Conservation (phyloP, 1,140 invertebrate genomes). For the Homalodisca vitripennis region DNA sequence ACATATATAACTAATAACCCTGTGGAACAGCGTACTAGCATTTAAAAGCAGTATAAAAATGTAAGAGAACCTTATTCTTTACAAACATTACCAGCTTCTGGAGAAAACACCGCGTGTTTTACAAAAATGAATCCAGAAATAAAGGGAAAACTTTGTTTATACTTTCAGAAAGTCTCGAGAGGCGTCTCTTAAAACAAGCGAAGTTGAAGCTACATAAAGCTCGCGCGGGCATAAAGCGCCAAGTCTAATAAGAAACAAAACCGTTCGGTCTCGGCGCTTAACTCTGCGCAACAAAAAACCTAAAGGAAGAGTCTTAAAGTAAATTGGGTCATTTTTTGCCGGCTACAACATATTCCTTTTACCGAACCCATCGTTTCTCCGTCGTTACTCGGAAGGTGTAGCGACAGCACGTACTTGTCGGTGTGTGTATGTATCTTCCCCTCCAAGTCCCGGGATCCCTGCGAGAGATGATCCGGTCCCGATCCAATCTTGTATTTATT, state of each 20-base stretch:
- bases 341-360: conserved; percentile 16
- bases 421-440: neutral
- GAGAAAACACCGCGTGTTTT: too few relatives aligned
- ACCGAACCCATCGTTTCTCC: neutral
- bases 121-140: too few relatives aligned
- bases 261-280: conserved; percentile 6
- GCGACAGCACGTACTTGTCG: neutral
- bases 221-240: neutral
- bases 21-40: too few relatives aligned
- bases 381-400: neutral
- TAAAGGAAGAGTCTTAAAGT: conserved; percentile 22
- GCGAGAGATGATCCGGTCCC: neutral
- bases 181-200: neutral
- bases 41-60: too few relatives aligned
- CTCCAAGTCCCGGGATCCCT: neutral
- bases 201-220: conserved; percentile 10
- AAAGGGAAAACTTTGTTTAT: neutral
- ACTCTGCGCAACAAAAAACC: conserved; percentile 13
- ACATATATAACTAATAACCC: too few relatives aligned
- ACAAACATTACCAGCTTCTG: too few relatives aligned
- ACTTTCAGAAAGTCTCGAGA: conserved; percentile 4
- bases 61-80: too few relatives aligned
- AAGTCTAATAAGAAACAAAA: conserved; percentile 22
- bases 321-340: conserved; percentile 30
- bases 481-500: conserved; percentile 19